Evolutionary conservation across 2,888 invertebrate species (phyloP).

Genomic region (Campopleginae sp.): DNA sequence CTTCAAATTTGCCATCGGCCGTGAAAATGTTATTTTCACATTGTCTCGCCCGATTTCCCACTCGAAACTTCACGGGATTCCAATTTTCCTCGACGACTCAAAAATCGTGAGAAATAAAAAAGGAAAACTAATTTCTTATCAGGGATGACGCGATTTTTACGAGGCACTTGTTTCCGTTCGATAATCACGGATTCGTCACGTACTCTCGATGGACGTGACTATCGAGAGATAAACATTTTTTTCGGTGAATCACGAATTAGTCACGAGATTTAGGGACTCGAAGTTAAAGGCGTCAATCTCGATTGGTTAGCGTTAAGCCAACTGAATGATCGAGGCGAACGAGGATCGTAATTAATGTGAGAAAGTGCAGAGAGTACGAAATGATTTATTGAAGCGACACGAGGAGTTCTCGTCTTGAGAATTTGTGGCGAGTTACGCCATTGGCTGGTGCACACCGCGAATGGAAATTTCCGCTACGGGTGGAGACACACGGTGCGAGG

Average conservation of each 20-base stretch:
- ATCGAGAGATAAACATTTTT: neutral
- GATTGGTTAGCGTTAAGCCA: neutral
- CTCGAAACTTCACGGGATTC: neutral
- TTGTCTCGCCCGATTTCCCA: neutral
- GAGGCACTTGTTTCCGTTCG: neutral
- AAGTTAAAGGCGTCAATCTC: neutral
- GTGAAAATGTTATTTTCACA: neutral
- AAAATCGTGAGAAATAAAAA: neutral
- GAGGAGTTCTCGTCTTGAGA: conserved; percentile 37
- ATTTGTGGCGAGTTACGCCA: conserved; percentile 76
- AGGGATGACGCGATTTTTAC: neutral
- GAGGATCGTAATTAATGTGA: conserved; percentile 22
- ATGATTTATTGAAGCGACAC: conserved; percentile 35
- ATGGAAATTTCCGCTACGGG: conserved; percentile 81
- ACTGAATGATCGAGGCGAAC: neutral
- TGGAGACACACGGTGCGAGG: conserved; percentile 66
- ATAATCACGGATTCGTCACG: neutral
- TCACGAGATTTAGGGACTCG: neutral
- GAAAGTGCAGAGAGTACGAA: conserved; percentile 1
- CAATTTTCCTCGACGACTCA: neutral
- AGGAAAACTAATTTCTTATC: neutral
- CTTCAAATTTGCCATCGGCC: no score
- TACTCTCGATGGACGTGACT: neutral
- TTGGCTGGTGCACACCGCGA: conserved; percentile 75
- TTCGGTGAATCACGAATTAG: neutral